These are phyloP conservation scores for Ecdyonurus torrentis DNA, from an alignment of 2,888 invertebrate genomes.

Conservation along the genomic window DNA sequence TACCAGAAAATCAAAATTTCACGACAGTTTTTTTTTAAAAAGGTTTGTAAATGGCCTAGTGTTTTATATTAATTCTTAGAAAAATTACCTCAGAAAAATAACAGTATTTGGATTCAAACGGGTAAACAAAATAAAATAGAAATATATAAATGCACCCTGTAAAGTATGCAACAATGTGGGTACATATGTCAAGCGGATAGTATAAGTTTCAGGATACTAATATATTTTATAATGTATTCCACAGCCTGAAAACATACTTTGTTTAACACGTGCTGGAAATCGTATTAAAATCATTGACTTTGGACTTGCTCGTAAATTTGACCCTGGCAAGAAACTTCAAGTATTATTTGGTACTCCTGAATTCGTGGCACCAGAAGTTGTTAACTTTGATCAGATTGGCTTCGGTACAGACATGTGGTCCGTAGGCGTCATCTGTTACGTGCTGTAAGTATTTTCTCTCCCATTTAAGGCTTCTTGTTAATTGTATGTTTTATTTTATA, in stretches of 20 bases:
- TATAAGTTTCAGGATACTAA: too few species aligned
- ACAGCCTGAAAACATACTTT: slow-evolving; percentile 96
- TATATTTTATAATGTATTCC: too few species aligned
- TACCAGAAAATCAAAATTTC: too few species aligned
- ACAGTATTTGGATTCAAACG: too few species aligned
- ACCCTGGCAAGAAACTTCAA: slow-evolving; percentile 80
- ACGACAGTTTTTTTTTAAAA: too few species aligned
- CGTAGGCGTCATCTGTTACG: slow-evolving; percentile 94
- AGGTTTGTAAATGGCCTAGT: too few species aligned
- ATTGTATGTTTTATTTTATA: neutral
- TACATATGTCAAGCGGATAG: too few species aligned
- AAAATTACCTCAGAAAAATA: too few species aligned
- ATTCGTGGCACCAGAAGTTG: slow-evolving; percentile 97
- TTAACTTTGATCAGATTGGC: slow-evolving; percentile 94
- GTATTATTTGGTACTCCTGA: slow-evolving; percentile 96
- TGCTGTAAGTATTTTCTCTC: slow-evolving; percentile 60
- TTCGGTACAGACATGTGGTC: slow-evolving; percentile 99
- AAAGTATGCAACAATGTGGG: too few species aligned
- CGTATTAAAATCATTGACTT: slow-evolving; percentile 98
- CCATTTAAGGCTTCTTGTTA: neutral
- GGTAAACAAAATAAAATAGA: too few species aligned
- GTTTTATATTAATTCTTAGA: too few species aligned
- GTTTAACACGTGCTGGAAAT: slow-evolving; percentile 90
- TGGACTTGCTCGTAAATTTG: slow-evolving; percentile 83
- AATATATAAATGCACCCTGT: too few species aligned